Conservation (phyloP, 2,113 vertebrate genomes). For the Triplophysa siluroides region DNA sequence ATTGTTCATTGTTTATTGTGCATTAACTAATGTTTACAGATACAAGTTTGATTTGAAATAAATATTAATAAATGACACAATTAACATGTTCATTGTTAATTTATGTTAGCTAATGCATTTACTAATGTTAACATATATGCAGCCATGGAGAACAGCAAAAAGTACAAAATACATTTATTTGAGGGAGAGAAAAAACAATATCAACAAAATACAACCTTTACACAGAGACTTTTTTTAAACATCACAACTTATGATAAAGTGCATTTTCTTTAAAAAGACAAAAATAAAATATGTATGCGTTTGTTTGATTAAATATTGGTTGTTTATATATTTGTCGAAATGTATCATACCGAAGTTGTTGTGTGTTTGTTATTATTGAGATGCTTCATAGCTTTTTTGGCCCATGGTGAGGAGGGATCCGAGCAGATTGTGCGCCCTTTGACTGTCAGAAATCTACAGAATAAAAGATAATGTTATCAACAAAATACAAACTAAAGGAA, state of each 20-base stretch:
- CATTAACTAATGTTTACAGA: no score
- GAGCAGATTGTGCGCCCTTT: conserved; percentile 55
- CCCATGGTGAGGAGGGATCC: conserved; percentile 43
- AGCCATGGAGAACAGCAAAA: no score
- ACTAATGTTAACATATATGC: no score
- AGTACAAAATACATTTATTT: not conserved
- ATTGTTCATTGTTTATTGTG: no score
- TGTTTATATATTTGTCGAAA: not conserved
- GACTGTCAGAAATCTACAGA: conserved; percentile 62
- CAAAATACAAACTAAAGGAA: not conserved
- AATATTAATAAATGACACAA: no score
- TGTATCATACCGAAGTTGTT: not conserved
- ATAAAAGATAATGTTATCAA: conserved; percentile 1
- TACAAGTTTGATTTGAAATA: no score
- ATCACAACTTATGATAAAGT: conserved; percentile 9
- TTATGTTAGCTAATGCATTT: no score
- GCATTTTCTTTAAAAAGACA: not conserved
- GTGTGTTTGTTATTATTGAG: conserved; percentile 51
- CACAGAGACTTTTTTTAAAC: not conserved
- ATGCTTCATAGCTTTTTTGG: conserved; percentile 54
- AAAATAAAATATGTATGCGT: rapidly evolving
- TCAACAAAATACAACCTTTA: no score
- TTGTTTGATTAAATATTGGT: not conserved
- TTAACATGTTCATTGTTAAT: no score
- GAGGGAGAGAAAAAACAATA: not conserved